phyloP scores from a whole-genome alignment of 2,113 vertebrate species.

The Caretta caretta region DNA sequence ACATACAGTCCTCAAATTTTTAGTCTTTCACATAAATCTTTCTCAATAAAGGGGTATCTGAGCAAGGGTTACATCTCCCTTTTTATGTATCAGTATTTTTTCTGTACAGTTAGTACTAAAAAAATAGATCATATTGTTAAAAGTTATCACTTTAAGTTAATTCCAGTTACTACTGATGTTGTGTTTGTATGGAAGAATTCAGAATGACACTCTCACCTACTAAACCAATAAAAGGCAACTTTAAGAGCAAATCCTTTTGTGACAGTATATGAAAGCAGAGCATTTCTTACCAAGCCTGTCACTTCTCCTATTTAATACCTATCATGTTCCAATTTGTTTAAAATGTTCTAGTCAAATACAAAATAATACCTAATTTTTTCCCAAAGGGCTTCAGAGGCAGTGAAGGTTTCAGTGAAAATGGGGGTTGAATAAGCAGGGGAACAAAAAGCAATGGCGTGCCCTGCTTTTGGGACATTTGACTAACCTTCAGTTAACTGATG shows the following conservation, averaged over 20 bases:
- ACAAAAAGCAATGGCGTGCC: accelerated
- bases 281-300: background rate
- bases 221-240: background rate
- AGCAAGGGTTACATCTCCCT: background rate
- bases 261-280: background rate
- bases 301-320: background rate
- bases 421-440: background rate
- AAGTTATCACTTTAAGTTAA: background rate
- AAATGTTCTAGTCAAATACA: background rate
- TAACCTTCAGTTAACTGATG: background rate
- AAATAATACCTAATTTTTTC: background rate
- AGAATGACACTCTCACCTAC: background rate
- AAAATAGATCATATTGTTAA: accelerated
- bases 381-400: background rate
- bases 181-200: accelerated
- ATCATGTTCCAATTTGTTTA: background rate
- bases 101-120: background rate
- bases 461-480: background rate
- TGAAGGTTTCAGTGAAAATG: background rate
- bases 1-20: background rate
- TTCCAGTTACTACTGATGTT: background rate
- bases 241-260: background rate
- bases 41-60: background rate
- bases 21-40: background rate
- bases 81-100: background rate